Base-by-base conservation (phyloP, 1,140 invertebrate species). In the Pseudomyrmex sp. region DNA sequence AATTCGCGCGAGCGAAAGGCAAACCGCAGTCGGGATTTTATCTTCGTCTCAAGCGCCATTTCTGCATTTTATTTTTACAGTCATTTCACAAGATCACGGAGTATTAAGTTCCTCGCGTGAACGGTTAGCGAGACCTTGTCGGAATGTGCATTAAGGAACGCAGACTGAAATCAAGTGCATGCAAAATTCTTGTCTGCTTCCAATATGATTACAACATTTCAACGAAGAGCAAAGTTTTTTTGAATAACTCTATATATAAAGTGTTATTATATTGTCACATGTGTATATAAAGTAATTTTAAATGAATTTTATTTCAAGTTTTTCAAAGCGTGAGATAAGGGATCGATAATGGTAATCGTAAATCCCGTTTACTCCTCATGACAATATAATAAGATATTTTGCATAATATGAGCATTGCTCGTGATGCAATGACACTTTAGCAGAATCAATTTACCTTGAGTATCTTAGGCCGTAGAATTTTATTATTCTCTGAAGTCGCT, bases 1-100 rank as follows among this genome's bases (percentile, higher is more conserved):
- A 66, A 76, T 76, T 76, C 74, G 48, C 74, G 44, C 48, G 35
- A 80, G 44, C 66, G 66, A 72, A 80, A 80, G 76, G 76, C 66
- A 35, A 72, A 61, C 54, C 66, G 66, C 66, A 58, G 20, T 35
- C 52, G 56, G 44, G 50, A 23, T 80, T 80, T 80, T 80, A 80
- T 80, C 65, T 70, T 18, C 44, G 12, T 59, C 12, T 12, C 54
- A 59, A 35, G 10, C 20, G 66, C 20, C 50, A 70, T 79, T 80
- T 59, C 44, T 72, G 46, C 44, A 44, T 80, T 72, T 80, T 80
- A 72, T 61, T 69, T 80, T 72, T 72, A 80, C 54, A 44, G 52
- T 72, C 20, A 59, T 72, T 56, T 61, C 46, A 44, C 56, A 23
- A 80, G 66, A 72, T 72, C 54, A 35, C 7, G 44, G 20, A 15